Evolutionary conservation across 2,888 invertebrate species (phyloP), one percentile per base, ranked within the genome.

Genomic region (Drosophila prolongata): DNA sequence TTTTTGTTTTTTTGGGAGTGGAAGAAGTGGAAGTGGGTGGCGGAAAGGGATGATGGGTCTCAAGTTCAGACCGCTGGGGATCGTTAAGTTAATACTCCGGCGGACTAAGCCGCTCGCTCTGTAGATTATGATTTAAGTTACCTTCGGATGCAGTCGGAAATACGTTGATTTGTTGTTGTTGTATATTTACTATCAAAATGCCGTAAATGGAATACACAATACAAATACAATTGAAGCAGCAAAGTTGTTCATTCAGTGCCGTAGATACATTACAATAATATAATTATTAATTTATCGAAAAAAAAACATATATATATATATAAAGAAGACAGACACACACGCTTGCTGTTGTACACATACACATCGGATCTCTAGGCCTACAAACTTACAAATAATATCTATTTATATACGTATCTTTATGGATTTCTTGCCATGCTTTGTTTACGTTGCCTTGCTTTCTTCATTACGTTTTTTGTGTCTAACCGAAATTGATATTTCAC

Each of bases 321-420:
- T 69, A 69, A 42, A 57, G 56, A 61, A 53, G 44, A 56, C 76
- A 53, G 49, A 57, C 77, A 62, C 75, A 57, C 73, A 59, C 59
- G 49, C 53, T 35, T 24, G 49, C 27, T 53, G 65, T 35, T 40
- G 44, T 52, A 46, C 65, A 65, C 65, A 66, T 40, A 53, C 65
- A 61, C 42, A 81, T 68, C 53, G 58, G 59, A 34, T 52, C 40
- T 42, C 55, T 66, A 47, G 66, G 47, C 24, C 47, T 66, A 78
- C 67, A 56, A 60, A 62, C 83, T 80, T 80, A 80, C 53, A 59
- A 67, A 52, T 83, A 80, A 83, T 80, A 80, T 78, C 76, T 80
- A 77, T 78, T 34, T 77, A 64, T 78, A 60, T 71, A 73, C 56
- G 52, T 73, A 72, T 71, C 49, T 56, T 47, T 46, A 44, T 59